Evolutionary conservation across 1,140 invertebrate species (phyloP).

Genomic region (Aphelinus certus): DNA sequence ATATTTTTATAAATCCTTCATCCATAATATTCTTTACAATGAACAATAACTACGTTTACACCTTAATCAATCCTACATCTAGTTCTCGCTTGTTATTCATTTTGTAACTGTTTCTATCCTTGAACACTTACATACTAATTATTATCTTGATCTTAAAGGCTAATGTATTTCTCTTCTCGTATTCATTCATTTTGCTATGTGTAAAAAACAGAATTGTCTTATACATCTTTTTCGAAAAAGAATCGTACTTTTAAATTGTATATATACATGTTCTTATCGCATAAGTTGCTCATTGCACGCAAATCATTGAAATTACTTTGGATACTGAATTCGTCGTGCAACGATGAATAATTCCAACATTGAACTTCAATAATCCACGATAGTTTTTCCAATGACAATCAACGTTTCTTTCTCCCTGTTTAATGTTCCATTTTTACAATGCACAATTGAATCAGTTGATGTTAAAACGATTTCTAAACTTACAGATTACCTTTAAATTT

Average conservation of each 20-base stretch:
- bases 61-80: constrained; percentile 27
- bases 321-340: neutral
- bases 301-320: neutral
- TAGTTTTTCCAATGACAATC: too few relatives aligned
- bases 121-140: constrained; percentile 62
- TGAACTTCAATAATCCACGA: too few relatives aligned
- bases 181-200: constrained; percentile 5
- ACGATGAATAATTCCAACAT: neutral
- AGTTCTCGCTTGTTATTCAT: constrained; percentile 14
- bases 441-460: too few relatives aligned
- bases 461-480: too few relatives aligned
- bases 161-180: constrained; percentile 35
- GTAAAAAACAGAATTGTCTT: neutral
- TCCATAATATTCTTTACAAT: constrained; percentile 3
- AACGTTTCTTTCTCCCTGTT: too few relatives aligned
- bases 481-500: too few relatives aligned
- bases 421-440: too few relatives aligned
- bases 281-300: neutral
- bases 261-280: constrained; percentile 23
- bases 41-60: constrained; percentile 30
- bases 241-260: constrained; percentile 4
- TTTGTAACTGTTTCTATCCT: neutral
- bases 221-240: constrained; percentile 6
- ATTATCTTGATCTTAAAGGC: constrained; percentile 60
- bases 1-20: neutral